Evolutionary conservation across 2,888 invertebrate genomes (phyloP), one percentile per base, ranked within the genome.

Genomic region (Lamellibrachia columna): DNA sequence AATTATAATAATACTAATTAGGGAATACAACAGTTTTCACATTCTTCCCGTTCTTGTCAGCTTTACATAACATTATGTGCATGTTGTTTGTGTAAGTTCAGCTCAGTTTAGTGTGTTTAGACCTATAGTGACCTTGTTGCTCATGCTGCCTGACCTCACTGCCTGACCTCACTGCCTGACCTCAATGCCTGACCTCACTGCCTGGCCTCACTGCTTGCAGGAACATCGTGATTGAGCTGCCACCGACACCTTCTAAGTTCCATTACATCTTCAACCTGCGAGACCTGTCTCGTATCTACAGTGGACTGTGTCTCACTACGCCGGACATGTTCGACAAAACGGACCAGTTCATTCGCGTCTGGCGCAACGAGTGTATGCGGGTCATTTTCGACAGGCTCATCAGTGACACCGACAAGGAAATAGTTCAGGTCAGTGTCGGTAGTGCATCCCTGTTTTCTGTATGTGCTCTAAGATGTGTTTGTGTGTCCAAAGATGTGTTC

Each of bases 251-350:
- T 0, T 98, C 98, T 7, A 98, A 98, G 96, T 99, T 99, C 97
- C 99, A 99, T 97, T 99, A 99, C 97, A 98, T 98, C 94, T 99
- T 99, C 97, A 99, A 99, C 97, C 97, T 99, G 96, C 97, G 98
- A 91, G 99, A 99, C 97, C 96, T 99, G 94, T 98, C 98, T 0
- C 97, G 98, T 93, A 97, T 99, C 93, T 98, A 97, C 94, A 98
- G 98, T 22, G 99, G 99, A 0, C 96, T 99, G 96, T 97, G 98
- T 93, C 97, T 98, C 93, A 98, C 98, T 11, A 97, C 97, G 90
- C 98, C 98, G 0, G 97, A 97, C 94, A 97, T 97, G 95, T 98
- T 98, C 96, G 97, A 97, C 92, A 97, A 97, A 92, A 96, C 92
- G 97, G 52, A 75, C 92, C 52, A 98, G 93, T 97, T 99, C 60